Base-by-base conservation (phyloP, 2,113 vertebrate species). In the Pterocles gutturalis region DNA sequence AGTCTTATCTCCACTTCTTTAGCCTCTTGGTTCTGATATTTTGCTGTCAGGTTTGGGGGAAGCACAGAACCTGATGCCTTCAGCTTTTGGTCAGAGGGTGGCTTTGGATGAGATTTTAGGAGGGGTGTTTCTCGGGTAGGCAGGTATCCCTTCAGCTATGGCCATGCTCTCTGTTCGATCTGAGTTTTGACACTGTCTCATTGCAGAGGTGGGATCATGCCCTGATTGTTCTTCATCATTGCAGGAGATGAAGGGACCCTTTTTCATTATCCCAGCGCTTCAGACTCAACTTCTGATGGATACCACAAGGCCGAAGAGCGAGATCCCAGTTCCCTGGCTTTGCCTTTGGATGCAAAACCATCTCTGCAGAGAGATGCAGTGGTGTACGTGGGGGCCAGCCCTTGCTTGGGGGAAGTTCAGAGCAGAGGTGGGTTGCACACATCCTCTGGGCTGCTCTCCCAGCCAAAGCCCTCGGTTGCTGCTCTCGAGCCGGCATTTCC, bases 341-440 rank as follows among this genome's bases (percentile, higher is more conserved):
- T 69, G 19, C 38, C 38, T 95, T 55, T 26, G 41, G 19, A 9
- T 48, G 43, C 36, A 54, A 46, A 82, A 53, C 25, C 13, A 10
- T 25, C 60, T 66, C 62, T 73, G 36, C 51, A 69, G 76, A 43
- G 61, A 41, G 22, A 45, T 0, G 0, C 17, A 45, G 4, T 33
- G 34, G 43, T 9, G 20, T 17, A 10, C 17, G 4, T 4, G 19
- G 22, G 18, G 26, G 53, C 33, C 67, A 65, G 22, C 14, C 46
- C 67, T 43, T 67, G 43, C 54, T 9, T 6, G 12, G 58, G 36
- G 12, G 20, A 38, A 34, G 31, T 10, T 77, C 7, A 0, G 0
- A 45, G 83, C 38, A 49, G 58, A 62, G 26, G 53, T 72, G 64
- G 28, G 15, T 13, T 41, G 45, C 60, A 33, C 67, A 84, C 58